Conservation (phyloP, 37 sponge, comb jelly and placozoan species). For the Theonella swinhoei region DNA sequence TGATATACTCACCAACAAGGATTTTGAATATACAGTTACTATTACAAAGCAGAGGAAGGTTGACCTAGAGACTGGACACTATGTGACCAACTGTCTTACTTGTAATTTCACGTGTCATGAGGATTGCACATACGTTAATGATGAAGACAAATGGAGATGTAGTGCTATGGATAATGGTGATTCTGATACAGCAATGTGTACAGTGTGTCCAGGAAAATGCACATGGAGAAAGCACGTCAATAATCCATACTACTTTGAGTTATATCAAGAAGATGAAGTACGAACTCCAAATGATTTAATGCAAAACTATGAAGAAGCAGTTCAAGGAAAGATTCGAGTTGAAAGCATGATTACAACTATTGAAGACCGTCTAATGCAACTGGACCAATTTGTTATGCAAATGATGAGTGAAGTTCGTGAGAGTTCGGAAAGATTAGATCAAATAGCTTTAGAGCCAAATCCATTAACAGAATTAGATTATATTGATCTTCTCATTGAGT, state of each 20-base stretch:
- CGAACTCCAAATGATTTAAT: slow-evolving; percentile 62
- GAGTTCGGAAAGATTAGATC: slow-evolving; percentile 33
- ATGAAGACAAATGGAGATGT: slow-evolving; percentile 61
- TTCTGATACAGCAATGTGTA: slow-evolving; percentile 16
- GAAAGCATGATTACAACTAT: slow-evolving; percentile 38
- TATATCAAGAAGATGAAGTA: slow-evolving; percentile 41
- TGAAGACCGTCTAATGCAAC: slow-evolving; percentile 8
- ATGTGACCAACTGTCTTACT: slow-evolving; percentile 70
- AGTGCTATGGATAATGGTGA: slow-evolving; percentile 65
- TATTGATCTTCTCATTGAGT: slow-evolving; percentile 76
- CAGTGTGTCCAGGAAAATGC: slow-evolving; percentile 66
- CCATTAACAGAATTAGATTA: slow-evolving; percentile 70
- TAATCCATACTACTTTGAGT: slow-evolving; percentile 56
- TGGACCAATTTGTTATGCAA: slow-evolving; percentile 11
- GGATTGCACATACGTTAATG: slow-evolving; percentile 44
- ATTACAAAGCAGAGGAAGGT: slow-evolving; percentile 33
- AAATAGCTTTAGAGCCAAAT: slow-evolving; percentile 79
- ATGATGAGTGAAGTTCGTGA: slow-evolving; percentile 17
- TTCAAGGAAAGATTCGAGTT: slow-evolving; percentile 6
- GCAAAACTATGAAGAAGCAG: slow-evolving; percentile 46
- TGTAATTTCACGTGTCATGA: slow-evolving; percentile 83
- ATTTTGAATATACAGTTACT: slow-evolving; percentile 59
- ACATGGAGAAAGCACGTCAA: slow-evolving; percentile 65
- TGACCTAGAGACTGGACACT: slow-evolving; percentile 19
- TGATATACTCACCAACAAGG: slow-evolving; percentile 47